Evolutionary conservation across 1,140 invertebrate species (phyloP).

Genomic region (Brachionus rubens): DNA sequence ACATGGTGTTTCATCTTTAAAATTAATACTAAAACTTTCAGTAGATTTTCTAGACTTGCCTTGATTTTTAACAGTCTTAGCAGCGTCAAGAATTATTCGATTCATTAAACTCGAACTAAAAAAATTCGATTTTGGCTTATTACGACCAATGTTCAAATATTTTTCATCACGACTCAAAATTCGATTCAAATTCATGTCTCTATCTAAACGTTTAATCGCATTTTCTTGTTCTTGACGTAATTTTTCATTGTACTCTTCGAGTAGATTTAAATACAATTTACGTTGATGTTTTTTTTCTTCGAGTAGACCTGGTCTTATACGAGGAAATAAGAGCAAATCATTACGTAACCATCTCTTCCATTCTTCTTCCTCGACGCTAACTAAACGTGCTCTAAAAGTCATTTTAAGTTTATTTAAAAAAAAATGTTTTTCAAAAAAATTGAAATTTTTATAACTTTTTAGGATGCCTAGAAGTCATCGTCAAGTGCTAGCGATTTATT

Average conservation of each 20-base stretch:
- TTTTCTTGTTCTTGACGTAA: conserved; percentile 6
- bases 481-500: neutral
- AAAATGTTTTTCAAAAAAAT: neutral
- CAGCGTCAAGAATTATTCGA: neutral
- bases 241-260: neutral
- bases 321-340: neutral
- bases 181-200: conserved; percentile 37
- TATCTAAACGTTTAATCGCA: neutral
- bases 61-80: neutral
- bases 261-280: neutral
- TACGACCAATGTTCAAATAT: conserved; percentile 14
- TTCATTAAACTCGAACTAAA: conserved; percentile 16
- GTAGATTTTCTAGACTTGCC: neutral
- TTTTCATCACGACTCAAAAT: neutral
- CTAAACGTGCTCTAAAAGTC: too few relatives aligned
- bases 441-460: conserved; percentile 10
- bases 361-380: too few relatives aligned
- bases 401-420: too few relatives aligned
- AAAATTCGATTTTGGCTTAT: conserved; percentile 30
- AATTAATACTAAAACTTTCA: conserved; percentile 15
- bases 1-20: conserved; percentile 20
- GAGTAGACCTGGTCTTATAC: neutral
- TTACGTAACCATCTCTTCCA: conserved; percentile 7
- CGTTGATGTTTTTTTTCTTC: conserved; percentile 13
- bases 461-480: conserved; percentile 10